Conservation (phyloP, 2,113 vertebrate species). For the Nibea albiflora region DNA sequence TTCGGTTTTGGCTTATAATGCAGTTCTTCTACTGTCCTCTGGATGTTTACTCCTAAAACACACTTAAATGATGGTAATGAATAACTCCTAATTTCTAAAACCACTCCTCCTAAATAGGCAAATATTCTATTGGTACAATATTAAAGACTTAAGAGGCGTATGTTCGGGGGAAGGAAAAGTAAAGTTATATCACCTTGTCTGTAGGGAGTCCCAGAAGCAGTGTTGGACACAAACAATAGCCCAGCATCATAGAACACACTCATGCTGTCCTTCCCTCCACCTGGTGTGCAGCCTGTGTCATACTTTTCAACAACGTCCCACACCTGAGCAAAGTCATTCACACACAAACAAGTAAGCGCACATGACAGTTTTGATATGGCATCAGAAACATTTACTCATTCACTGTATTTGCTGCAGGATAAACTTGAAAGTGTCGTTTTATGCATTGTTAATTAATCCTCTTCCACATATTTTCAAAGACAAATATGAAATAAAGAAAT, state of each 20-base stretch:
- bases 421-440: neutral
- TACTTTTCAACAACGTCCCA: slow-evolving; percentile 84
- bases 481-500: neutral
- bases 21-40: neutral
- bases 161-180: neutral
- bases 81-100: neutral
- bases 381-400: too few species aligned
- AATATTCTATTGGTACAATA: neutral
- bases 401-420: neutral
- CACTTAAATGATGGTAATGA: too few species aligned
- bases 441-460: neutral
- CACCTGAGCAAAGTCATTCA: slow-evolving; percentile 70
- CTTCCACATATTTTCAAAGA: slow-evolving; percentile 4
- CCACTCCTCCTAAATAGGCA: neutral
- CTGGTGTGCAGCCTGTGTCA: slow-evolving; percentile 85
- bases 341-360: neutral
- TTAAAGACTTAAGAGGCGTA: neutral
- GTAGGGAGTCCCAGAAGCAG: slow-evolving; percentile 60
- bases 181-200: slow-evolving; percentile 75
- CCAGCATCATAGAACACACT: slow-evolving; percentile 85
- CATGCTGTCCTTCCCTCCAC: slow-evolving; percentile 82
- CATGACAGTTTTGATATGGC: too few species aligned
- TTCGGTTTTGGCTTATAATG: neutral
- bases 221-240: slow-evolving; percentile 77
- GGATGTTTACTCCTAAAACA: neutral